These are phyloP conservation scores for Macropis europaea DNA, from an alignment of 2,888 invertebrate species.

Conservation along the genomic window DNA sequence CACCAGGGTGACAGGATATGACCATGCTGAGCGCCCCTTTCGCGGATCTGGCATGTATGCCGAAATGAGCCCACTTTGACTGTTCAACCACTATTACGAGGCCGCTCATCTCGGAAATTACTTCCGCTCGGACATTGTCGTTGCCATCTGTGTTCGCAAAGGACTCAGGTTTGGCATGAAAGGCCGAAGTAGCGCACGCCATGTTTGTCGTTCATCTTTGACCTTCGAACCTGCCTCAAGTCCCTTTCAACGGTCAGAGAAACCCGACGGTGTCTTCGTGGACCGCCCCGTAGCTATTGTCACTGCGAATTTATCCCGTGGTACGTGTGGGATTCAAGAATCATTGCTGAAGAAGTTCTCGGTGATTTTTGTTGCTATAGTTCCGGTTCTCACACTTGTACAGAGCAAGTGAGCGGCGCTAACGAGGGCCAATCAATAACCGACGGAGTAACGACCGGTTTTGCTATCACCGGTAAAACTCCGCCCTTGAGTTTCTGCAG, in stretches of 20 bases:
- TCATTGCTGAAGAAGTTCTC: no score
- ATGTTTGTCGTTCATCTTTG: slow-evolving; percentile 43
- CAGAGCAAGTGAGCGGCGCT: slow-evolving; percentile 69
- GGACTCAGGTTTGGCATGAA: slow-evolving; percentile 55
- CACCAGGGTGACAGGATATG: slow-evolving; percentile 78
- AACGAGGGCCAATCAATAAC: slow-evolving; percentile 77
- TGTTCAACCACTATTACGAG: slow-evolving; percentile 79
- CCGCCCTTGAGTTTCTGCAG: slow-evolving; percentile 72
- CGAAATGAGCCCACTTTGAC: slow-evolving; percentile 80
- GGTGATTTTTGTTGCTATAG: slow-evolving; percentile 51
- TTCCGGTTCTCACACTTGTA: slow-evolving; percentile 74
- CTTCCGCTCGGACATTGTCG: slow-evolving; percentile 76
- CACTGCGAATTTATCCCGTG: no score
- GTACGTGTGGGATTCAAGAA: no score
- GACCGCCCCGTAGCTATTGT: no score
- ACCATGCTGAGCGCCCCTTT: slow-evolving; percentile 71
- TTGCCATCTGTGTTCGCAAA: slow-evolving; percentile 62
- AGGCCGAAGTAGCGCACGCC: slow-evolving; percentile 48
- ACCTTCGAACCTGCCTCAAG: no score
- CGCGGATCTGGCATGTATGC: slow-evolving; percentile 60
- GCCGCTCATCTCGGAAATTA: slow-evolving; percentile 79
- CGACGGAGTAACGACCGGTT: slow-evolving; percentile 75
- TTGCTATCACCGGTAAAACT: slow-evolving; percentile 69
- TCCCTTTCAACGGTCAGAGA: no score
- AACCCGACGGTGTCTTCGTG: no score